Percentiles rank a stretch among this genome's conserved stretches.
Conservation (phyloP, 2,113 vertebrate species). For the Bungarus multicinctus region DNA sequence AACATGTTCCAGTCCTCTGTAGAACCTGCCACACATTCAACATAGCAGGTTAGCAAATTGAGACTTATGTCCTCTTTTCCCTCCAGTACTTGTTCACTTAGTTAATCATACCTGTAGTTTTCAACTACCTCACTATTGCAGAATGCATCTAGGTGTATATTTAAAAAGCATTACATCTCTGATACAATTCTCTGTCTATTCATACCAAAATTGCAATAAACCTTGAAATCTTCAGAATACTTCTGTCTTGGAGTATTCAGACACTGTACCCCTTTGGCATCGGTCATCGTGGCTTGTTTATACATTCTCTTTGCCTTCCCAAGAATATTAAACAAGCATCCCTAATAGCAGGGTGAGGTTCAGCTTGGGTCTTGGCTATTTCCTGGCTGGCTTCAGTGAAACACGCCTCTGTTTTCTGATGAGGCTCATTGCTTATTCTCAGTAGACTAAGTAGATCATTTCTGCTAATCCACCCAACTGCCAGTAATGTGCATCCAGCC, state of each 20-base stretch:
- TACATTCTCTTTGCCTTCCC: not conserved
- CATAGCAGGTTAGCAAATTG: not conserved
- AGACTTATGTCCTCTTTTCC: not conserved
- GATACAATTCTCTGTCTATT: not conserved
- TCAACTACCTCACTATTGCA: not conserved
- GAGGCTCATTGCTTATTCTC: not conserved
- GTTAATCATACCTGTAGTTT: not conserved
- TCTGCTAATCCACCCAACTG: constrained; percentile 7
- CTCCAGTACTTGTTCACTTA: not conserved
- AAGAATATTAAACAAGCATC: not conserved
- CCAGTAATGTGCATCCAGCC: not conserved
- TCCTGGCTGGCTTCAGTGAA: constrained; percentile 26
- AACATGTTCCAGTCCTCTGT: not conserved
- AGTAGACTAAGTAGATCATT: not conserved
- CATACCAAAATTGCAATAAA: not conserved
- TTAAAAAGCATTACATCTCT: not conserved
- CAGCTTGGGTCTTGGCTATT: not conserved
- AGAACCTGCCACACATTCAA: not conserved
- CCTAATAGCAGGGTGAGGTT: not conserved
- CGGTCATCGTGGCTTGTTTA: constrained; percentile 1
- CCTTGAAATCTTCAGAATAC: not conserved
- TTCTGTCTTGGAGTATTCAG: constrained; percentile 3
- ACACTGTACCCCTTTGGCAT: constrained; percentile 32
- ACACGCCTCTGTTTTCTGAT: not conserved
- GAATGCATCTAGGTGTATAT: not conserved